Percentiles rank a stretch among this genome's conserved stretches.
phyloP scores from a whole-genome alignment of 2,888 invertebrate species.

The Mesorhabditis spiculigera region DNA sequence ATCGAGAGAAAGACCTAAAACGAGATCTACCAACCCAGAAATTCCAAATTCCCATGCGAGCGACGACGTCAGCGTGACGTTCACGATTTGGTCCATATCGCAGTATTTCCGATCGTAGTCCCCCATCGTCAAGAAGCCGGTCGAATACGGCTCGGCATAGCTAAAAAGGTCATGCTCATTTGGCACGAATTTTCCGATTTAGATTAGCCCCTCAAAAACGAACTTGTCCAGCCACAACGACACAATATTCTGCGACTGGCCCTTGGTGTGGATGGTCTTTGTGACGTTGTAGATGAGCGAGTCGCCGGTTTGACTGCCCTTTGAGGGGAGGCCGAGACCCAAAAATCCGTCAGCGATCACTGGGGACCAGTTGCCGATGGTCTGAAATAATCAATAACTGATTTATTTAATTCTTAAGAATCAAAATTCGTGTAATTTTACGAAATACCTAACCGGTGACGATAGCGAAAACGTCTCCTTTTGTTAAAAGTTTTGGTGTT shows the following conservation, averaged over 20 bases:
- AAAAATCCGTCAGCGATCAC: slow-evolving; percentile 1
- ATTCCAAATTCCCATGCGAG: neutral
- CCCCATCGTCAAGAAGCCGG: neutral
- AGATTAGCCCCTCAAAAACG: too few relatives aligned
- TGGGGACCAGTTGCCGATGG: neutral
- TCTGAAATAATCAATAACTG: neutral
- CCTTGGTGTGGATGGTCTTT: neutral
- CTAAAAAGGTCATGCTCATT: too few relatives aligned
- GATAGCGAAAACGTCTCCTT: too few relatives aligned
- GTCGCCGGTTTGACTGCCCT: neutral
- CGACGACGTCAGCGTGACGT: neutral
- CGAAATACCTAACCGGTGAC: too few relatives aligned
- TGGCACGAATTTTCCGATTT: too few relatives aligned
- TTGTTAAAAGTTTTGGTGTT: too few relatives aligned
- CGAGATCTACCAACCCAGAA: neutral
- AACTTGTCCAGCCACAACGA: neutral
- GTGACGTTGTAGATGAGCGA: neutral
- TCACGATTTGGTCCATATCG: neutral
- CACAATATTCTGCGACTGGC: neutral
- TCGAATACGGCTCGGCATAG: too few relatives aligned
- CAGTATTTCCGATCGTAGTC: neutral
- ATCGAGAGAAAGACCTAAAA: too few relatives aligned
- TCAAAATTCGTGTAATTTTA: too few relatives aligned
- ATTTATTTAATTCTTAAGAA: too few relatives aligned
- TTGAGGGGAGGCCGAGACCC: neutral